A percentile compares a stretch with the other conserved stretches of the same genome.
Conservation (phyloP, 1,140 invertebrate genomes). For the Caenorhabditis inopinata region DNA sequence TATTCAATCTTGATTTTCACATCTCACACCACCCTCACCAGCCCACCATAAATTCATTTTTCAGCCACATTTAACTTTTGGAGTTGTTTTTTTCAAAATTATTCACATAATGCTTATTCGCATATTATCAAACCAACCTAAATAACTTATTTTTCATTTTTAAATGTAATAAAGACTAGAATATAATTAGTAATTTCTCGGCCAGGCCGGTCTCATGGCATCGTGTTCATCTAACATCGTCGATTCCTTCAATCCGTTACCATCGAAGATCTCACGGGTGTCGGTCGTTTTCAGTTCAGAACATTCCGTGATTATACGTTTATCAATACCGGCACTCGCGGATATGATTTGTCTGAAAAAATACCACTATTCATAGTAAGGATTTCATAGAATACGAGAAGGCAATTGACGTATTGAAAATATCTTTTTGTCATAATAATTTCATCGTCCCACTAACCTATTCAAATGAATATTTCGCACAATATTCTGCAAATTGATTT, state of each 20-base stretch:
- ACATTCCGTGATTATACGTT: not conserved
- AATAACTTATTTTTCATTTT: not conserved
- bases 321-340: not conserved
- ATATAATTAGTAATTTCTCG: slow-evolving; percentile 33
- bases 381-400: too few relatives aligned
- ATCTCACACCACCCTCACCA: not conserved
- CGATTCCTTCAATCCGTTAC: not conserved
- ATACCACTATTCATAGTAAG: too few relatives aligned
- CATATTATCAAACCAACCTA: not conserved
- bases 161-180: slow-evolving; percentile 17
- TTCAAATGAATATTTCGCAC: slow-evolving; percentile 73
- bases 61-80: too few relatives aligned
- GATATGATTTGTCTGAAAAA: not conserved
- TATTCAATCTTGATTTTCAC: not conserved
- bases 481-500: slow-evolving; percentile 78
- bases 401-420: too few relatives aligned
- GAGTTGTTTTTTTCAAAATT: too few relatives aligned
- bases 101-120: not conserved
- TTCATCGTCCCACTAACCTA: slow-evolving; percentile 45
- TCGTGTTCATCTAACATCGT: slow-evolving; percentile 38
- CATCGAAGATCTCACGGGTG: slow-evolving; percentile 15
- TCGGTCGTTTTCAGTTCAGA: not conserved
- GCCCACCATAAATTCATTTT: not conserved
- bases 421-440: too few relatives aligned
- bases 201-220: slow-evolving; percentile 43